Percentiles rank a stretch among this genome's conserved stretches.
phyloP scores from a whole-genome alignment of 35 echinoderm and acorn worm genomes.

The Holothuria glaberrima region DNA sequence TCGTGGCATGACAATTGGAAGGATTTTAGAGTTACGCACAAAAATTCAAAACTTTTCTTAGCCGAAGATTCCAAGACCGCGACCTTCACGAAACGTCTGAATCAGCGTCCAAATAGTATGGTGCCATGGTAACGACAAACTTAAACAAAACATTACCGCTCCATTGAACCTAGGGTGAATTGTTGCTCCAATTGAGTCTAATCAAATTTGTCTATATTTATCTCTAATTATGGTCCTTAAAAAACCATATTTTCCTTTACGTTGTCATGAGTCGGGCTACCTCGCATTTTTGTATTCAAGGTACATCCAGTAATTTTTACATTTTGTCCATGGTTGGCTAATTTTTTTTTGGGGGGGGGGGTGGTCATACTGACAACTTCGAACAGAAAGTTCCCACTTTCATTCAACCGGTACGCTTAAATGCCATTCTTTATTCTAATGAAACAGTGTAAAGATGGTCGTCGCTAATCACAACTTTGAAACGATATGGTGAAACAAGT shows the following conservation, averaged over 20 bases:
- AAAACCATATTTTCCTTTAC: neutral
- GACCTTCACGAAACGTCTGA: neutral
- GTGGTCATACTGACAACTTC: neutral
- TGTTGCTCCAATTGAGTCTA: neutral
- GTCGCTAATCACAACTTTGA: too few relatives aligned
- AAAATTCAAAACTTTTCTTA: neutral
- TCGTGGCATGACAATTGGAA: neutral
- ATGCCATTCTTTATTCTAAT: too few relatives aligned
- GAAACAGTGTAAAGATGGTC: too few relatives aligned
- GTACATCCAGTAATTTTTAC: neutral
- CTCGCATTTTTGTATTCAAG: neutral
- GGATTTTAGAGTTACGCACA: neutral
- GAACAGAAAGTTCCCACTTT: neutral
- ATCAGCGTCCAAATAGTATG: neutral
- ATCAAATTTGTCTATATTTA: neutral
- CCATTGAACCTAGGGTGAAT: neutral
- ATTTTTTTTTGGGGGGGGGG: too few relatives aligned
- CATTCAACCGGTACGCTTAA: neutral
- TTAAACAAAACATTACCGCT: constrained; percentile 11
- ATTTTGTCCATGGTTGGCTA: neutral
- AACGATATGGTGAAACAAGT: too few relatives aligned
- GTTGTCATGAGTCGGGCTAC: neutral
- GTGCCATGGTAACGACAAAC: neutral
- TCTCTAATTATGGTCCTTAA: neutral
- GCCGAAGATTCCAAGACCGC: neutral